Percentiles rank a stretch among this genome's conserved stretches.
phyloP scores from a whole-genome alignment of 35 echinoderm and acorn worm species.

The Eucidaris tribuloides region DNA sequence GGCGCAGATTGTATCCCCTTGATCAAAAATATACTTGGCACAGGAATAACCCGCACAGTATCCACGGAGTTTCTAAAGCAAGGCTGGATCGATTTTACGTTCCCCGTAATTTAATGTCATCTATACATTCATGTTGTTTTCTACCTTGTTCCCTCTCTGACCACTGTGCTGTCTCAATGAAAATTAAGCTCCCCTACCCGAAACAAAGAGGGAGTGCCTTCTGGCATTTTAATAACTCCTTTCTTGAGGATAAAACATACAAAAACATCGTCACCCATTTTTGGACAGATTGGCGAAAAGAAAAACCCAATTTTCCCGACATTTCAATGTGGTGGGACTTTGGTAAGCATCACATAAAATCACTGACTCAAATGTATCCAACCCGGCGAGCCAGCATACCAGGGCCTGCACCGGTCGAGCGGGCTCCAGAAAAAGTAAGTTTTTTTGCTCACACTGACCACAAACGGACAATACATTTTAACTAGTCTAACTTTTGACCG shows the following conservation, averaged over 20 bases:
- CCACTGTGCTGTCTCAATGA: neutral
- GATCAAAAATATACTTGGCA: conserved; percentile 27
- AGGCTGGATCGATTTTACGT: conserved; percentile 32
- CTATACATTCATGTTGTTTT: neutral
- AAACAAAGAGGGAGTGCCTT: neutral
- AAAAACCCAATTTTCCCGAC: neutral
- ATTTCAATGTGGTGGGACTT: conserved; percentile 23
- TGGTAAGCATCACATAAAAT: conserved; percentile 36
- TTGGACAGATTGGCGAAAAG: conserved; percentile 2
- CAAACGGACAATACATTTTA: no score
- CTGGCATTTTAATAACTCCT: conserved; percentile 16
- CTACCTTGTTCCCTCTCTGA: conserved; percentile 9
- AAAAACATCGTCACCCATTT: neutral
- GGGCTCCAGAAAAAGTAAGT: no score
- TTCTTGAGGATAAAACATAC: conserved; percentile 2
- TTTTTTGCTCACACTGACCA: no score
- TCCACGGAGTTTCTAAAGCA: conserved; percentile 14
- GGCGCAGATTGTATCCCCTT: conserved; percentile 25
- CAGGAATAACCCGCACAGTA: conserved; percentile 14
- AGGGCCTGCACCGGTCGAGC: no score
- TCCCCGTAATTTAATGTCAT: neutral
- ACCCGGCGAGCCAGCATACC: no score
- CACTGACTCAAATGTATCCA: conserved; percentile 1
- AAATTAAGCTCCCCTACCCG: neutral
- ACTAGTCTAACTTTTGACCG: no score